Percentiles rank a stretch among this genome's conserved stretches.
phyloP scores from a whole-genome alignment of 2,888 invertebrate genomes.

The Unio pictorum region DNA sequence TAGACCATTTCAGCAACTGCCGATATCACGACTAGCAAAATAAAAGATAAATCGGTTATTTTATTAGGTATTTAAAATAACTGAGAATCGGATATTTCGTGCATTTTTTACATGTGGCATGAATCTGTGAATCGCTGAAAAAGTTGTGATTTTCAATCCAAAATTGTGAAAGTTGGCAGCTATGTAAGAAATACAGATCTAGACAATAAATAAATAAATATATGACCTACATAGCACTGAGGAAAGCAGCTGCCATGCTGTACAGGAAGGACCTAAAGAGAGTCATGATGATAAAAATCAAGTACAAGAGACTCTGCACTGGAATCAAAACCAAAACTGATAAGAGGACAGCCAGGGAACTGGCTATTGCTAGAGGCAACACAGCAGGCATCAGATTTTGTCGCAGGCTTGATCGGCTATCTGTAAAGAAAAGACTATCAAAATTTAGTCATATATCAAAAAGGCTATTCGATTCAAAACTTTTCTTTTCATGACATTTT shows the following conservation, averaged over 20 bases:
- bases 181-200: no score
- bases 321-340: constrained; percentile 38
- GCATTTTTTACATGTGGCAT: no score
- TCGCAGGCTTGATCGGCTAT: constrained; percentile 26
- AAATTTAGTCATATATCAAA: neutral
- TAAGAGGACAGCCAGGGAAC: constrained; percentile 32
- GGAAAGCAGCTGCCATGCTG: constrained; percentile 45
- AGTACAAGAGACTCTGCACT: constrained; percentile 23
- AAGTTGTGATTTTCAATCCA: no score
- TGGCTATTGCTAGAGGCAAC: constrained; percentile 41
- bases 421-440: constrained; percentile 17
- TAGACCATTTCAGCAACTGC: no score
- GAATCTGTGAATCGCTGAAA: no score
- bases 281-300: constrained; percentile 45
- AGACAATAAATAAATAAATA: no score
- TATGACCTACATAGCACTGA: constrained; percentile 43
- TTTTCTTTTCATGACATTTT: no score
- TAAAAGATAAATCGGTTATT: no score
- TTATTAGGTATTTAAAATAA: no score
- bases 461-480: neutral
- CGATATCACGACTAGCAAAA: no score
- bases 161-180: no score
- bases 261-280: constrained; percentile 54
- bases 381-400: constrained; percentile 48
- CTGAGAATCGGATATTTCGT: no score